Conservation (phyloP, 1,140 invertebrate species). For the Bombus fervidus region DNA sequence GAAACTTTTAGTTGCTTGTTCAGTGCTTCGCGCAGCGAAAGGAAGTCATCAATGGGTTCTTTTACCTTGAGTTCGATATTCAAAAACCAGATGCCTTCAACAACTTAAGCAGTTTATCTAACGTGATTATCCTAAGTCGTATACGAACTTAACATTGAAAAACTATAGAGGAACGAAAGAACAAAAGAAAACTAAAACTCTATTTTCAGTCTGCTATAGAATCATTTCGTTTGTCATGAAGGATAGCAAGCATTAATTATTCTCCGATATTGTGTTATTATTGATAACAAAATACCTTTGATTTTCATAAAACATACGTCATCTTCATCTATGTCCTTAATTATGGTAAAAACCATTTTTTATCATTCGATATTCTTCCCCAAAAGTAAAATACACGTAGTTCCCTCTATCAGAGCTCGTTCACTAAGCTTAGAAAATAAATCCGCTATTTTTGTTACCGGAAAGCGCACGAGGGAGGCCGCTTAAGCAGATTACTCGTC, state of each 20-base stretch:
- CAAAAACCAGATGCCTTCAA: too few relatives aligned
- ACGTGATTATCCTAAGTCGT: neutral
- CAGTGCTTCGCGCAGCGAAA: neutral
- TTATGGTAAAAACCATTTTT: neutral
- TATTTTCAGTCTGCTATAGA: neutral
- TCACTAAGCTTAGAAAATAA: slow-evolving; percentile 8
- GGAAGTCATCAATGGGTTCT: neutral
- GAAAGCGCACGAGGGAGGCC: neutral
- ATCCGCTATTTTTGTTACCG: slow-evolving; percentile 14
- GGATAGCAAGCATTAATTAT: too few relatives aligned
- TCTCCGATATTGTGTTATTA: too few relatives aligned
- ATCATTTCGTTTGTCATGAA: too few relatives aligned
- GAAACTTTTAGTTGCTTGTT: neutral
- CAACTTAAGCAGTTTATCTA: neutral
- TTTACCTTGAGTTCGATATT: neutral
- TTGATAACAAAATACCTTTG: neutral
- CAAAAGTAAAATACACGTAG: neutral
- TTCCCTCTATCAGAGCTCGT: neutral
- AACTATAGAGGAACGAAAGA: neutral
- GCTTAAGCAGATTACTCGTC: slow-evolving; percentile 36
- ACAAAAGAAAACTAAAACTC: neutral
- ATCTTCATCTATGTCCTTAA: neutral
- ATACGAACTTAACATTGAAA: neutral
- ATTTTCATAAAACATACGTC: neutral
- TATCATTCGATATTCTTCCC: neutral